Evolutionary conservation across 2,797 vertebrate genomes (phyloP), one percentile per base, ranked within the genome.

Genomic region (Morelia viridis): DNA sequence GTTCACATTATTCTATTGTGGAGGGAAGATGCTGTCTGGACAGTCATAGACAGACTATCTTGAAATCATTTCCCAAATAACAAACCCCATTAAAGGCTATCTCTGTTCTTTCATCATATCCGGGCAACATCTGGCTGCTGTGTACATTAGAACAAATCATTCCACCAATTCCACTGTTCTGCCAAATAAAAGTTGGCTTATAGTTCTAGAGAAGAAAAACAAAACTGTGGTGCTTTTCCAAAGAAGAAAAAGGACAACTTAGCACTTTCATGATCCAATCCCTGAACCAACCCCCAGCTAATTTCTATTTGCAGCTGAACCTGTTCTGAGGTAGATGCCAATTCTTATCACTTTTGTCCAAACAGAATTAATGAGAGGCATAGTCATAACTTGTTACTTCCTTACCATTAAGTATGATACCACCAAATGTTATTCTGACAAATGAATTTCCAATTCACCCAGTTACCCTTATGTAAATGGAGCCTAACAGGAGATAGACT

Each of bases 311-410:
- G 35, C 12, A 85, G n/a, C 12, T 53, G 35, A 57, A 71, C 15
- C 65, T 60, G 87, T 62, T 65, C 86, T 62, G 22, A 62, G 41
- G 19, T 5, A 53, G 17, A 61, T 35, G 22, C 4, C 35, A 89
- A 89, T 41, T 61, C 56, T 53, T 13, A 11, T 46, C 4, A 26
- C 15, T 64, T 83, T 64, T 35, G 26, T 53, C 64, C 53, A 76
- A 26, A 31, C 24, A 41, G 58, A 65, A 35, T 71, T 76, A 86
- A 68, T 46, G 17, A 5, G 17, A 50, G 41, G 57, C 19, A 76
- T 80, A 92, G 2, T 41, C 80, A 60, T 83, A 89, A 10, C 53
- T 91, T 83, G 19, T 71, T 15, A 83, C 31, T 92, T 87, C 61
- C 50, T 89, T 53, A 53, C 50, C 17, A 0, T 15, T 83, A 65